A percentile compares a stretch with the other conserved stretches of the same genome.
These are phyloP conservation scores for Rhamphomyia laevipes DNA, from an alignment of 2,888 invertebrate species.

Conservation along the genomic window DNA sequence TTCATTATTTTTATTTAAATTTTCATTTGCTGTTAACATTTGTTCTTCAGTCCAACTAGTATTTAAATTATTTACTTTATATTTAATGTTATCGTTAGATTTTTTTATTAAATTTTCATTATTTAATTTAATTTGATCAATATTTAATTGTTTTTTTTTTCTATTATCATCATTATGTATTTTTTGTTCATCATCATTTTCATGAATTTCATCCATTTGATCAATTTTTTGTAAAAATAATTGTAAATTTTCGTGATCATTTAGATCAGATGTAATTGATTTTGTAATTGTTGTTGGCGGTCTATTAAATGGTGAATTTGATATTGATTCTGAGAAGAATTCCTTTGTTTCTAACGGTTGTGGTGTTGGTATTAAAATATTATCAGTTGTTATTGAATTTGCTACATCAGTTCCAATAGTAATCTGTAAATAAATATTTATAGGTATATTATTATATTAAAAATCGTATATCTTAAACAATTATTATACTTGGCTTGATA, in stretches of 20 bases:
- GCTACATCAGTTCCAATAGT: conserved; percentile 69
- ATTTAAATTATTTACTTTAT: no score
- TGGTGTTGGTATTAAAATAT: conserved; percentile 30
- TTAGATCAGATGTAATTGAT: conserved; percentile 24
- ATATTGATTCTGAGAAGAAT: conserved; percentile 34
- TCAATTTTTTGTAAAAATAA: conserved; percentile 35
- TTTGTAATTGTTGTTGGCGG: conserved; percentile 21
- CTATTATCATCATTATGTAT: not conserved
- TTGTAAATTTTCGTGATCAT: conserved; percentile 29
- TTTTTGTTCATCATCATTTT: conserved; percentile 36
- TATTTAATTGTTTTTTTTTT: not conserved
- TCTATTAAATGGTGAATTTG: conserved; percentile 32
- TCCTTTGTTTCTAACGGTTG: conserved; percentile 31
- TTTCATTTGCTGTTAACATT: no score
- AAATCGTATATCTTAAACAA: no score
- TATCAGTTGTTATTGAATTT: conserved; percentile 44
- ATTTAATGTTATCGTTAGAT: not conserved
- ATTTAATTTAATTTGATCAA: not conserved
- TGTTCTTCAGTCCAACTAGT: not conserved
- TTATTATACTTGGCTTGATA: conserved; percentile 54
- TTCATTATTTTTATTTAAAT: no score
- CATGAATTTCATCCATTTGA: conserved; percentile 33
- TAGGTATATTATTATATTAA: not conserved
- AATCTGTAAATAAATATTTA: conserved; percentile 30
- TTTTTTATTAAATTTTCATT: not conserved